A percentile compares a stretch with the other conserved stretches of the same genome.
These are phyloP conservation scores for Spheniscus mendiculus DNA, from an alignment of 2,113 vertebrate species.

Conservation along the genomic window DNA sequence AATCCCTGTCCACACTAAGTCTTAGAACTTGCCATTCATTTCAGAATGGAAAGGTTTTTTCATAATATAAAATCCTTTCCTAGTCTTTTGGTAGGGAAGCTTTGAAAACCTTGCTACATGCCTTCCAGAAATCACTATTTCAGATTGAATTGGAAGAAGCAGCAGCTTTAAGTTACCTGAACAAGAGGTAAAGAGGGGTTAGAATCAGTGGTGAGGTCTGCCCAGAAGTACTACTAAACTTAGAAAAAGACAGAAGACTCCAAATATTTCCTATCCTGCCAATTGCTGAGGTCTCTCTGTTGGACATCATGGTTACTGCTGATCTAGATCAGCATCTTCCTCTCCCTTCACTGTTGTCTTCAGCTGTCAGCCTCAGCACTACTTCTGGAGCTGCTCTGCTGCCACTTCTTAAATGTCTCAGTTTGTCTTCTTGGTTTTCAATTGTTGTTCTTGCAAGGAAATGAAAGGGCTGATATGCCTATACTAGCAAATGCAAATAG, in stretches of 20 bases:
- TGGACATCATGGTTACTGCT: not conserved
- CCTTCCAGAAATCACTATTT: not conserved
- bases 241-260: not conserved
- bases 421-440: not conserved
- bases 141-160: not conserved
- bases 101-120: not conserved
- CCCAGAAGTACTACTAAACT: not conserved
- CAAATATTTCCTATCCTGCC: not conserved
- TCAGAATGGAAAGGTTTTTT: not conserved
- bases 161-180: not conserved
- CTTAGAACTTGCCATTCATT: not conserved
- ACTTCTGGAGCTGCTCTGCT: not conserved
- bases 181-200: not conserved
- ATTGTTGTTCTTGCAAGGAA: not conserved
- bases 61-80: not conserved
- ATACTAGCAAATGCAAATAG: not conserved
- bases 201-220: not conserved
- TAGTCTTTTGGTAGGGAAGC: not conserved
- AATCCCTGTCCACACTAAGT: not conserved
- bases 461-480: not conserved
- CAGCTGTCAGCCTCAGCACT: not conserved
- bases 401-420: not conserved
- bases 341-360: fast-evolving
- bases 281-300: not conserved
- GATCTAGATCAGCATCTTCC: not conserved